Conservation (phyloP, 2,888 invertebrate genomes). For the Tolmerus cingulatus region DNA sequence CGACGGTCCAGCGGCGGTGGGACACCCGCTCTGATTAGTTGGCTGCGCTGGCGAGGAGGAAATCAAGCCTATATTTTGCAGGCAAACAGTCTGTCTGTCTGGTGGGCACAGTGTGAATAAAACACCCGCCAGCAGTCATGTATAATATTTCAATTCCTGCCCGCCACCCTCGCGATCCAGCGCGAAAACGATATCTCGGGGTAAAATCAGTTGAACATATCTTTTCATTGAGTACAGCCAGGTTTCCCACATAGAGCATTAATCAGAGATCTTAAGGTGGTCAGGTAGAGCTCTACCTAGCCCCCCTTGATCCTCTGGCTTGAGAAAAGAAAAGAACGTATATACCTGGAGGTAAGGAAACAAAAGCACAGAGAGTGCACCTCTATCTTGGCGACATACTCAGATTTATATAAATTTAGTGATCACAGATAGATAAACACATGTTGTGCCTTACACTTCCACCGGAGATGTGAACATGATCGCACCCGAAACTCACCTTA, state of each 20-base stretch:
- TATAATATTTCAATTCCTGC: slow-evolving; percentile 23
- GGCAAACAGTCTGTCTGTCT: neutral
- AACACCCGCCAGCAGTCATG: slow-evolving; percentile 6
- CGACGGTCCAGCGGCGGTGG: neutral
- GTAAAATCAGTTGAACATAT: slow-evolving; percentile 15
- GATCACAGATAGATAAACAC: slow-evolving; percentile 45
- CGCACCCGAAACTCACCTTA: slow-evolving; percentile 31
- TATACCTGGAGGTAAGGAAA: neutral
- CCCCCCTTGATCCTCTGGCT: neutral
- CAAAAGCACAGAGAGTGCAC: neutral
- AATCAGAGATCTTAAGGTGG: slow-evolving; percentile 8
- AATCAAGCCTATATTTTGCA: neutral
- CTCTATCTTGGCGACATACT: neutral
- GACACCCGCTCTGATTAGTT: slow-evolving; percentile 19
- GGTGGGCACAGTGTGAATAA: neutral
- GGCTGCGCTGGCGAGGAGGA: neutral
- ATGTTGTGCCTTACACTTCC: slow-evolving; percentile 40
- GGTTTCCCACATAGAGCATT: neutral
- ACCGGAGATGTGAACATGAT: slow-evolving; percentile 36
- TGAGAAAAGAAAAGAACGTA: neutral
- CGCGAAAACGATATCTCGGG: neutral
- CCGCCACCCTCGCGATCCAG: slow-evolving; percentile 12
- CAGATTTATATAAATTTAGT: slow-evolving; percentile 38
- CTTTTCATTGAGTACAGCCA: neutral
- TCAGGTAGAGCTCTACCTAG: neutral